Base-by-base conservation (phyloP, 2,797 vertebrate genomes). In the Loris lydekkerianus region DNA sequence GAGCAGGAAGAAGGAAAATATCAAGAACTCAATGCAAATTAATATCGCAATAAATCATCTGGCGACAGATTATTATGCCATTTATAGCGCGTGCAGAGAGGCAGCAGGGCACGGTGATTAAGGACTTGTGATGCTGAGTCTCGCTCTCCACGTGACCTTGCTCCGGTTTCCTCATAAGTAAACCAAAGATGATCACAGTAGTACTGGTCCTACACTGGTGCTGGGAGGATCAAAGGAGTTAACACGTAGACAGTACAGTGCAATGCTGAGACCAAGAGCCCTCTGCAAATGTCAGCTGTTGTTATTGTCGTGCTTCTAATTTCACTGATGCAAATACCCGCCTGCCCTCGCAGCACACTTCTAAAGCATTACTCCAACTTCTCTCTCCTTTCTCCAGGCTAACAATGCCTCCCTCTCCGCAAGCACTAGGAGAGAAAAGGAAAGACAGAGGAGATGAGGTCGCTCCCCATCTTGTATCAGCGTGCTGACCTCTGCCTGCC, bases 161-260 rank as follows among this genome's bases (percentile, higher is more conserved):
- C 20, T 80, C 86, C 53, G 31, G n/a, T n/a, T 67, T 76, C 81
- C 91, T 90, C 10, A 2, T 53, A 76, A 91, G 40, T 43, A 27
- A 91, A 65, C 43, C 53, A 40, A 49, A 81, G 91, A 37, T 61
- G n/a, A 9, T 23, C 43, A 21, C 31, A 21, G 60, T 0, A 27
- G 7, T 20, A 29, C 15, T 6, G 56, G 10, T 56, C 8, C 53
- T 2, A 37, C 4, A 3, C 34, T 6, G 46, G 10, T 31, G 46
- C 40, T 27, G 27, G 2, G 43, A 70, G 78, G 37, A 23, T 56
- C 49, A 5, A n/a, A 5, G 7, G n/a, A 8, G 37, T 17, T 43
- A 21, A 7, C 37, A 9, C 6, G 1, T 2, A 1, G 6, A 3
- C 10, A 5, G 29, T 58, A 1, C 40, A 11, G 31, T 1, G 1